Percentiles rank a stretch among this genome's conserved stretches.
Conservation (phyloP, 2,797 vertebrate genomes). For the Helostoma temminkii region DNA sequence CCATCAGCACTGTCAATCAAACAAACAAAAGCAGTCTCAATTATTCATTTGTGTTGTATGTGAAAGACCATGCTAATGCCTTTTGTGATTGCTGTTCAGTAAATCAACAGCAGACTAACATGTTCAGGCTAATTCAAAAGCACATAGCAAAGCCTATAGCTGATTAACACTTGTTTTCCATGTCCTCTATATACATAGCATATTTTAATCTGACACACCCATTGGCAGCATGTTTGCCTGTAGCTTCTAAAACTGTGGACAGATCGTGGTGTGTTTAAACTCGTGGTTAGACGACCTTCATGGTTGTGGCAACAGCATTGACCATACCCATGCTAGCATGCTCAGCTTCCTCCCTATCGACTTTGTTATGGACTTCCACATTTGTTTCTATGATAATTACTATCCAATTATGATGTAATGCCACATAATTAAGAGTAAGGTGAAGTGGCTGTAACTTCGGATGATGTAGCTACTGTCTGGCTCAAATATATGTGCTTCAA, state of each 20-base stretch:
- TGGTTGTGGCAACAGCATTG: no score
- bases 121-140: slow-evolving; percentile 2
- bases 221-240: no score
- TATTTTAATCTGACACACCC: no score
- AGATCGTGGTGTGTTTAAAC: no score
- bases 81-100: slow-evolving; percentile 14
- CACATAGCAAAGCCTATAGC: slow-evolving; percentile 9
- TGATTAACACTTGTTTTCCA: slow-evolving; percentile 11
- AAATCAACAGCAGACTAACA: slow-evolving; percentile 3
- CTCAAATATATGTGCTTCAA: slow-evolving; percentile 1
- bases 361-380: no score
- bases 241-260: no score
- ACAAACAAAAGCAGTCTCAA: neutral
- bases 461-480: neutral
- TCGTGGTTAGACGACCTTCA: no score
- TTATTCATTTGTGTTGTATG: neutral
- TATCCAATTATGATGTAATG: neutral
- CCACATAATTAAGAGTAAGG: neutral
- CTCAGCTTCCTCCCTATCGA: no score
- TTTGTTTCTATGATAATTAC: no score
- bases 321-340: no score
- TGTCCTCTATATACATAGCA: no score
- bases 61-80: neutral
- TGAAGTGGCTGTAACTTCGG: neutral
- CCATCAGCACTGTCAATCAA: neutral